Evolutionary conservation across 2,888 invertebrate genomes (phyloP), one percentile per base, ranked within the genome.

Genomic region (Lasioglossum marginatum): DNA sequence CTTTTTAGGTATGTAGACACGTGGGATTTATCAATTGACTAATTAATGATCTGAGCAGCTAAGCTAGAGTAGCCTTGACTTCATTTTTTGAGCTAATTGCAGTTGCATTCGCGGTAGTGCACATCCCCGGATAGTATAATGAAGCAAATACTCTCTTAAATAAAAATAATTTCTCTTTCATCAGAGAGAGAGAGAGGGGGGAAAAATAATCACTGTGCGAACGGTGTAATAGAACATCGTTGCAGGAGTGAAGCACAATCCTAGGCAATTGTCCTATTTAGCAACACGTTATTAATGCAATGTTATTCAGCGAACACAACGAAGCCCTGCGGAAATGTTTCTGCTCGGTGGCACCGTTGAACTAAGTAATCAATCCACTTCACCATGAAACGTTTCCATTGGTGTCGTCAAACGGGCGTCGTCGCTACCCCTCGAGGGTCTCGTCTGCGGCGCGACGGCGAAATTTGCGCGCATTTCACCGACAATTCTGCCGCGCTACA

Each of bases 351-450:
- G 75, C 85, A 79, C 73, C 40, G 85, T 77, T 70, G 83, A 83
- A 88, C 90, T 88, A 88, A 89, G 90, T 90, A 89, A 89, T 89
- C 90, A 89, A 89, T 89, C 89, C 90, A 89, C 89, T 90, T 90
- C 88, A 83, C 83, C 87, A 87, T 88, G 89, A 89, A 89, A 90
- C 90, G 85, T 88, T 81, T 81, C 81, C 90, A 87, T 89, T 90
- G 86, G 89, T 83, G 88, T 87, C 89, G 83, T 86, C 85, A 88
- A 87, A 88, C 87, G 88, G 85, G 82, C 90, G 82, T 79, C 87
- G 86, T 81, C 81, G 84, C 77, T 83, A 87, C 78, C 89, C 88
- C 89, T 88, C 90, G 89, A 86, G 88, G 90, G 84, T 80, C 87
- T 83, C 83, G 86, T 84, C 87, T 87, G 85, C 80, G 83, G 71